phyloP scores from a whole-genome alignment of 2,797 vertebrate species.

The Botia kubotai region DNA sequence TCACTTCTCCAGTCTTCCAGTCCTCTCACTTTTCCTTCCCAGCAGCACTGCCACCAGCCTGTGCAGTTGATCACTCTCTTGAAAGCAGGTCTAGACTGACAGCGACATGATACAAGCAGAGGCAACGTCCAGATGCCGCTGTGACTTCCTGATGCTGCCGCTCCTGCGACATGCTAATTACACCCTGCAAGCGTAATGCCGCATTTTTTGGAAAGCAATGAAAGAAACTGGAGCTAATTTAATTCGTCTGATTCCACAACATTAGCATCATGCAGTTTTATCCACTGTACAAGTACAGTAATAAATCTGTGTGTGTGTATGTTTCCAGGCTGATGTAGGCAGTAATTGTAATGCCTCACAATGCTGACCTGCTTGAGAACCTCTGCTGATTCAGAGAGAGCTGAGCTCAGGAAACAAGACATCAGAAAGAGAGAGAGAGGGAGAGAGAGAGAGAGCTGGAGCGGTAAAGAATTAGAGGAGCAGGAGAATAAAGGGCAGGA shows the following conservation, averaged over 20 bases:
- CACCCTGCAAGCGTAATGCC: conserved; percentile 3
- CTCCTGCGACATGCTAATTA: conserved; percentile 20
- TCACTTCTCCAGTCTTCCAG: neutral
- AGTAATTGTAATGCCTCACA: conserved; percentile 62
- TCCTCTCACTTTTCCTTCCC: neutral
- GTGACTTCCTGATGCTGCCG: neutral
- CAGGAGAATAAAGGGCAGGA: conserved; percentile 60
- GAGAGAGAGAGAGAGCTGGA: conserved; percentile 55
- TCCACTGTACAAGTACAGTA: neutral
- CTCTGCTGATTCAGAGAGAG: conserved; percentile 61
- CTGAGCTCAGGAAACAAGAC: conserved; percentile 52
- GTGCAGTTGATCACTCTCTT: conserved; percentile 33
- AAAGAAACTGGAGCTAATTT: conserved; percentile 23
- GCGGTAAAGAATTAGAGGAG: conserved; percentile 61
- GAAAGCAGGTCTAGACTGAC: conserved; percentile 42
- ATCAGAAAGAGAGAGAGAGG: conserved; percentile 58
- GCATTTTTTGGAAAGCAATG: conserved; percentile 18
- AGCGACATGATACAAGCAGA: conserved; percentile 32
- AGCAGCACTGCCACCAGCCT: conserved; percentile 39
- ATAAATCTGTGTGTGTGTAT: conserved; percentile 16
- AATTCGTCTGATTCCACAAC: conserved; percentile 8
- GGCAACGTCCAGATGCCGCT: conserved; percentile 21
- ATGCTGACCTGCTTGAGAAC: conserved; percentile 64
- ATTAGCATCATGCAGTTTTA: conserved; percentile 3
- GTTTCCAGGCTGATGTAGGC: conserved; percentile 50